These are phyloP conservation scores for Chromis chromis DNA, from an alignment of 2,797 vertebrate species.

Conservation along the genomic window DNA sequence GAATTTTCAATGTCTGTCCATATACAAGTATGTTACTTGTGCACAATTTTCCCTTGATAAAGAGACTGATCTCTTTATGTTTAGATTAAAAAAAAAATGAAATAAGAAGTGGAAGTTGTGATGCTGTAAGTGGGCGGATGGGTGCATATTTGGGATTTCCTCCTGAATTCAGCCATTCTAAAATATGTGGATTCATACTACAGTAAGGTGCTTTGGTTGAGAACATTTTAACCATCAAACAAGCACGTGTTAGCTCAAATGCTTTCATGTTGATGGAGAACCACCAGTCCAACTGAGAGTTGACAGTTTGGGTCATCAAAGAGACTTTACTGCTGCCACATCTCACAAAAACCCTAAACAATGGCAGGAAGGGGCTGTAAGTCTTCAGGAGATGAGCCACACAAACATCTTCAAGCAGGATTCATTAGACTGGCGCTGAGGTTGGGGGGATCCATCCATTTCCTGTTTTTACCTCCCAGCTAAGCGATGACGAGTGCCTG, in stretches of 20 bases:
- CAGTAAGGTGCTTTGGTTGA: constrained; percentile 12
- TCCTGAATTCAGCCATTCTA: neutral
- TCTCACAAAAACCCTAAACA: constrained; percentile 75
- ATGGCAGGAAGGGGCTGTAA: constrained; percentile 78
- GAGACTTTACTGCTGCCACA: constrained; percentile 51
- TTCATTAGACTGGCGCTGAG: constrained; percentile 74
- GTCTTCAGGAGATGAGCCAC: constrained; percentile 82
- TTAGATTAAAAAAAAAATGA: neutral
- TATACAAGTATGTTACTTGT: neutral
- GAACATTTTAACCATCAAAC: constrained; percentile 47
- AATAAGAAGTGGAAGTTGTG: neutral
- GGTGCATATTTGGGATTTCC: neutral
- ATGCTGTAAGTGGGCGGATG: neutral
- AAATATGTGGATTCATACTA: constrained; percentile 15
- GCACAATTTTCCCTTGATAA: neutral
- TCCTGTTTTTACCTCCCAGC: constrained; percentile 80
- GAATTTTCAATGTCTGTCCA: neutral
- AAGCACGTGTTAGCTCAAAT: constrained; percentile 45
- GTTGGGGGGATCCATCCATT: constrained; percentile 62
- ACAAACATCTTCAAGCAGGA: constrained; percentile 79
- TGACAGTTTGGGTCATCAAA: constrained; percentile 77
- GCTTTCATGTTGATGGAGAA: constrained; percentile 45
- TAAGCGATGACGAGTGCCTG: constrained; percentile 39
- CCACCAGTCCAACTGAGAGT: constrained; percentile 51
- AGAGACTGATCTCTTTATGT: neutral